These are phyloP conservation scores for Drosophila multiciliata DNA, from an alignment of 2,888 invertebrate species.

Conservation along the genomic window DNA sequence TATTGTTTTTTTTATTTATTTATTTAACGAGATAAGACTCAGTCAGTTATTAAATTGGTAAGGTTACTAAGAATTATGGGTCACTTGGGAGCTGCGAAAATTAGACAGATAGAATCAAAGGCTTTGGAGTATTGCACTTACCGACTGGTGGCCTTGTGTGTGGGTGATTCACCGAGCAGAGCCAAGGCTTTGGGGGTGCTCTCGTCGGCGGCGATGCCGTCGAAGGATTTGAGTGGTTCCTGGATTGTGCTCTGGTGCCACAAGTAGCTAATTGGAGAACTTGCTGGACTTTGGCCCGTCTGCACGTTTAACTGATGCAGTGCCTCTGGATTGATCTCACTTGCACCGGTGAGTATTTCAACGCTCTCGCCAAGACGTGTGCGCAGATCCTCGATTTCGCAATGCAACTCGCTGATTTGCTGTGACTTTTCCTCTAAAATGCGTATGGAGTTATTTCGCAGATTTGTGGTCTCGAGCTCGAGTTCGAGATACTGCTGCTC, in stretches of 20 bases:
- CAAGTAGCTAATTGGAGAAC: slow-evolving; percentile 85
- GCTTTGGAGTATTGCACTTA: slow-evolving; percentile 55
- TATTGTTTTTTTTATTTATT: slow-evolving; percentile 6
- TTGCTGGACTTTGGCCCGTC: slow-evolving; percentile 82
- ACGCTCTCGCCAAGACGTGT: slow-evolving; percentile 82
- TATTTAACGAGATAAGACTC: neutral
- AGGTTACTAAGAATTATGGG: neutral
- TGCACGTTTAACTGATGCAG: slow-evolving; percentile 54
- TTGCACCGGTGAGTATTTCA: slow-evolving; percentile 82
- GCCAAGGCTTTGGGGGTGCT: slow-evolving; percentile 44
- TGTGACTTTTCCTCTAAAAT: slow-evolving; percentile 86
- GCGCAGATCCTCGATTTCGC: slow-evolving; percentile 85
- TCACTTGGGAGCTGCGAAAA: slow-evolving; percentile 6
- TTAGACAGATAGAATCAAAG: slow-evolving; percentile 28
- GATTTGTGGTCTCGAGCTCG: slow-evolving; percentile 89
- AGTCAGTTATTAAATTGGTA: neutral
- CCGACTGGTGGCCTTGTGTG: slow-evolving; percentile 69
- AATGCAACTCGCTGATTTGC: slow-evolving; percentile 86
- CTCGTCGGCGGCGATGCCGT: slow-evolving; percentile 71
- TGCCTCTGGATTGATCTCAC: slow-evolving; percentile 77
- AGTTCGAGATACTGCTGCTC: slow-evolving; percentile 90
- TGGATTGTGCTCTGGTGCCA: slow-evolving; percentile 86
- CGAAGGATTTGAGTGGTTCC: slow-evolving; percentile 82
- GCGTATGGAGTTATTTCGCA: slow-evolving; percentile 86
- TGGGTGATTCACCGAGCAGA: slow-evolving; percentile 60